Evolutionary conservation across 1,140 invertebrate genomes (phyloP).

Genomic region (Drosophila elegans): DNA sequence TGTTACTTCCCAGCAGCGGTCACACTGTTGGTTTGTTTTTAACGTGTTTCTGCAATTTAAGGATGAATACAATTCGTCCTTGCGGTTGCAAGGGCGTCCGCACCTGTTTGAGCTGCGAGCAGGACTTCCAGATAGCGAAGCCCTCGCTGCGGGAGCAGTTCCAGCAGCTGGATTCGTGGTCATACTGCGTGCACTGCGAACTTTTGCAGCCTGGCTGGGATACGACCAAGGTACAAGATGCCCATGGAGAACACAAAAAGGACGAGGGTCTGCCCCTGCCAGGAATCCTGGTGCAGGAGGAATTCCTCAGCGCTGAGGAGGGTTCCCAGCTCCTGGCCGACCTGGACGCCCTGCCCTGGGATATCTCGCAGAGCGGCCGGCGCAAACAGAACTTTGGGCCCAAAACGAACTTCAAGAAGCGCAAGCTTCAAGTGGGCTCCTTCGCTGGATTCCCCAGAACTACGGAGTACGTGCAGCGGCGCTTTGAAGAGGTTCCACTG

Average conservation of each 20-base stretch:
- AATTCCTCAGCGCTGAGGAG: slow-evolving; percentile 92
- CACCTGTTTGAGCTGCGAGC: slow-evolving; percentile 94
- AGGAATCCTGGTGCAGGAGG: slow-evolving; percentile 89
- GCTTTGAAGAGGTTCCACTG: slow-evolving; percentile 88
- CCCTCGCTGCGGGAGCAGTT: slow-evolving; percentile 75
- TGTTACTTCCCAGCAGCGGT: neutral
- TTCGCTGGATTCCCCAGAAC: slow-evolving; percentile 96
- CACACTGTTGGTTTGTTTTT: neutral
- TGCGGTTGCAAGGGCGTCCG: slow-evolving; percentile 97
- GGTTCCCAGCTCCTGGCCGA: slow-evolving; percentile 88
- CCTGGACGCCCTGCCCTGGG: slow-evolving; percentile 94
- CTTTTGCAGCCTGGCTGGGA: slow-evolving; percentile 91
- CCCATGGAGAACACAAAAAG: slow-evolving; percentile 89
- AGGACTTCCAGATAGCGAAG: slow-evolving; percentile 88
- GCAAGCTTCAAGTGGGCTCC: slow-evolving; percentile 90
- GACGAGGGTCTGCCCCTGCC: slow-evolving; percentile 87
- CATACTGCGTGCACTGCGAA: slow-evolving; percentile 91
- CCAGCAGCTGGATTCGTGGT: slow-evolving; percentile 87
- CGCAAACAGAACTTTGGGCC: slow-evolving; percentile 99
- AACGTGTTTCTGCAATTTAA: slow-evolving; percentile 3
- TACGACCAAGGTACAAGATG: slow-evolving; percentile 85
- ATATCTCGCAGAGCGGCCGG: slow-evolving; percentile 96
- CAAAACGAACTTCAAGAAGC: slow-evolving; percentile 99
- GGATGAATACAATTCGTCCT: slow-evolving; percentile 89
- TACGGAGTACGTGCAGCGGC: slow-evolving; percentile 93